Evolutionary conservation across 2,113 vertebrate genomes (phyloP).

Genomic region (Gallinago media): DNA sequence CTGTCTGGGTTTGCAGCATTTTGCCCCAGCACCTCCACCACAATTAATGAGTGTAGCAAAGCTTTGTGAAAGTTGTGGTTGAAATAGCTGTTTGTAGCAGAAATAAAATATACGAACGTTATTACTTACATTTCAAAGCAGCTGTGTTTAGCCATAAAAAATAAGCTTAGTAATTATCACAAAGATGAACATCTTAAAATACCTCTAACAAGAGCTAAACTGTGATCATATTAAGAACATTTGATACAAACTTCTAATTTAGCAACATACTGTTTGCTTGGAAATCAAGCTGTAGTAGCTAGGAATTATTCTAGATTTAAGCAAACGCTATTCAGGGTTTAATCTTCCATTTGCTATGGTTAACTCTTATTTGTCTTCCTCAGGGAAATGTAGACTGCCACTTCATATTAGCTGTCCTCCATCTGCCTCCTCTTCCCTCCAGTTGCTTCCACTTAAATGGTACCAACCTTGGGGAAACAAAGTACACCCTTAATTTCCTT

Average conservation of each 20-base stretch:
- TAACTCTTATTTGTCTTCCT: not conserved
- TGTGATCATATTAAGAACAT: constrained; percentile 23
- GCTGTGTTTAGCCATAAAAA: constrained; percentile 55
- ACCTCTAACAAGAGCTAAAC: constrained; percentile 37
- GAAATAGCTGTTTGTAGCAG: not conserved
- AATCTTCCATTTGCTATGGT: constrained; percentile 31
- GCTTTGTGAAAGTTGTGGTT: constrained; percentile 35
- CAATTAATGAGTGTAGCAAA: constrained; percentile 48
- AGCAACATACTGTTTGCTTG: constrained; percentile 31
- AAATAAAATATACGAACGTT: not conserved
- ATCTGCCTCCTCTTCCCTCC: not conserved
- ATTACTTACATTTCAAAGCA: constrained; percentile 22
- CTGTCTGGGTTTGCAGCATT: constrained; percentile 68
- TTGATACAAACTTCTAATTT: constrained; percentile 57
- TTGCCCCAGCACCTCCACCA: constrained; percentile 52
- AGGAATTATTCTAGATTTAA: constrained; percentile 36
- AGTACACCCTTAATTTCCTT: not conserved
- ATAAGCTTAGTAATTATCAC: constrained; percentile 45
- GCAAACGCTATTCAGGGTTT: constrained; percentile 12
- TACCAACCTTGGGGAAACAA: not conserved
- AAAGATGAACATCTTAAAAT: constrained; percentile 24
- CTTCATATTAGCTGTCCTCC: not conserved
- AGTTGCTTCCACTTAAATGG: not conserved
- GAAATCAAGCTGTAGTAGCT: constrained; percentile 38
- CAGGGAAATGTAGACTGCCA: not conserved